These are phyloP conservation scores for Nothoprocta pentlandii DNA, from an alignment of 2,113 vertebrate species.

Conservation along the genomic window DNA sequence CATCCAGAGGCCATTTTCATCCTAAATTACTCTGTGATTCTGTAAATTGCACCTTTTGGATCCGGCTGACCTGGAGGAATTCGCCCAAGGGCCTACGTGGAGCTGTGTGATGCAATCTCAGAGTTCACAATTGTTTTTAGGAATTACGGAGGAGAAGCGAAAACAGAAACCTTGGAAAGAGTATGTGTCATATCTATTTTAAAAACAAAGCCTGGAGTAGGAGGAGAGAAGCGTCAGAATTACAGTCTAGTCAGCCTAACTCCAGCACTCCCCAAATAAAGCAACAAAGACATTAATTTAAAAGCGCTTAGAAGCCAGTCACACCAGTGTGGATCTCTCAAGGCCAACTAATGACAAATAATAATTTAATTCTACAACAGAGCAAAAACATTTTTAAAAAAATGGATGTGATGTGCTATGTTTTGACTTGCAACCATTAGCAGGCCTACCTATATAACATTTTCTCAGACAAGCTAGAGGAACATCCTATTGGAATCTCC, in stretches of 20 bases:
- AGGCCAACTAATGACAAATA: not conserved
- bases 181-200: not conserved
- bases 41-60: not conserved
- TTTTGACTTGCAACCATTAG: not conserved
- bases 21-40: not conserved
- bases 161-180: not conserved
- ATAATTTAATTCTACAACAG: not conserved
- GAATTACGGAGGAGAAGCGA: not conserved
- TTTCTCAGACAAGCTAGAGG: not conserved
- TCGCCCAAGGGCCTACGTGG: rapidly evolving
- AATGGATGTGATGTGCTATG: not conserved
- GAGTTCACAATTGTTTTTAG: not conserved
- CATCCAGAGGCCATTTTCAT: not conserved
- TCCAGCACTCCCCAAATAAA: not conserved
- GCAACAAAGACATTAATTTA: not conserved
- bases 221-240: not conserved
- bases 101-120: not conserved
- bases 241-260: not conserved
- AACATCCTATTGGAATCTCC: not conserved
- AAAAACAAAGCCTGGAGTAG: not conserved
- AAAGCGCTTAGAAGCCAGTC: not conserved
- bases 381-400: not conserved
- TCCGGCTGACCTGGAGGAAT: not conserved
- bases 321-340: not conserved
- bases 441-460: not conserved